Evolutionary conservation across 2,797 vertebrate genomes (phyloP).

Genomic region (Trichosurus vulpecula): DNA sequence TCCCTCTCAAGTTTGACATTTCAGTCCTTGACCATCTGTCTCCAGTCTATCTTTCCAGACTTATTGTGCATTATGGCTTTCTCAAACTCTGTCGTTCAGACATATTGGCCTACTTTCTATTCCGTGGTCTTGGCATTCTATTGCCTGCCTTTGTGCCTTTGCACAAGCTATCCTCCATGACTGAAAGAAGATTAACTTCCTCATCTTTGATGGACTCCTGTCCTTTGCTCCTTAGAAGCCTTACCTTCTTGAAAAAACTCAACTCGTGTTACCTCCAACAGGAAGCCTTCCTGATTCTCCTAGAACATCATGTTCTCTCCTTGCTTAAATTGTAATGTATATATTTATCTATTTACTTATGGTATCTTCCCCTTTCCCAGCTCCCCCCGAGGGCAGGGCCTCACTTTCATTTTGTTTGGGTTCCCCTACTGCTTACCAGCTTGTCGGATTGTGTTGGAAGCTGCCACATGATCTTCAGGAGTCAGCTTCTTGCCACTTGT

Average conservation of each 20-base stretch:
- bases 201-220: not conserved
- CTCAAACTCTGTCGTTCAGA: not conserved
- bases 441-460: not conserved
- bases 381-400: not conserved
- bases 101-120: not conserved
- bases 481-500: not conserved
- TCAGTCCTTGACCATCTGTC: not conserved
- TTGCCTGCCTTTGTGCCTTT: not conserved
- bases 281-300: not conserved
- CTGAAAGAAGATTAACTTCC: not conserved
- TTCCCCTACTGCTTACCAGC: not conserved
- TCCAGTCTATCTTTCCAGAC: not conserved
- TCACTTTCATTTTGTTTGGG: no score
- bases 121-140: not conserved
- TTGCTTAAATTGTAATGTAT: not conserved
- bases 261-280: not conserved
- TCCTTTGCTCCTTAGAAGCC: not conserved
- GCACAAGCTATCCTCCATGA: not conserved
- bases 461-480: not conserved
- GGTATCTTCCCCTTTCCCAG: not conserved
- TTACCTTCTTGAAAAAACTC: not conserved
- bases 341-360: not conserved
- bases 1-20: not conserved
- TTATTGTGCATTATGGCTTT: not conserved
- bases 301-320: not conserved